Base-by-base conservation (phyloP, 2,113 vertebrate species). In the Rattus rattus region DNA sequence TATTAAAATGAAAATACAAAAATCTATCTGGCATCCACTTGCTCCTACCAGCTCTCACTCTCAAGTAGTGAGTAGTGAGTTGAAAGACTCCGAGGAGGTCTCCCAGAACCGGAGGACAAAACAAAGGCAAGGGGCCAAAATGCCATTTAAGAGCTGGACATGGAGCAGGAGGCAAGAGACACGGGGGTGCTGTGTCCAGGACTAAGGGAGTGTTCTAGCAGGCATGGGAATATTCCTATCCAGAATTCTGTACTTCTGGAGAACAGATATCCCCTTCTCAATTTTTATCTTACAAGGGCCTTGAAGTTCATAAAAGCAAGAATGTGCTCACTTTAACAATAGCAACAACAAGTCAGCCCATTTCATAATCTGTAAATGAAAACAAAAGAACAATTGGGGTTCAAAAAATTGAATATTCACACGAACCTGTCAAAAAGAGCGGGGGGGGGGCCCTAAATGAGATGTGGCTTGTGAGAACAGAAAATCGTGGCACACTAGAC, bases 401-500 rank as follows among this genome's bases (percentile, higher is more conserved):
- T 80, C 26, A 28, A 12, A n/a, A 54, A 85, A 86, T 65, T 94
- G 87, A 91, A n/a, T 54, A 54, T 88, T 88, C 52, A 61, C 89
- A 95, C 47, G 28, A 86, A 10, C 17, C 28, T 39, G 9, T 47
- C 59, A 72, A 52, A 47, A 92, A 94, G 22, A 84, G 47, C n/a
- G 17, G 36, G 43, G 43, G 43, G 43, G 43, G 43, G 3, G 43
- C 43, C 8, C 8, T 36, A 89, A 84, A 94, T 54, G 20, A 88
- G 49, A 26, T 26, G 22, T 7, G n/a, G n/a, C 52, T 24, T 43
- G 8, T 26, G 5, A 2, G 81, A 54, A 14, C 2, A 36, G 47
- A 69, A 91, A 73, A 52, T 39, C 33, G 17, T 20, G 54, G n/a
- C 6, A 0, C 26, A 77, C 19, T 24, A 80, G 65, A 76, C 65